These are phyloP conservation scores for Lagocephalus sceleratus DNA, from an alignment of 2,797 vertebrate genomes.

Conservation along the genomic window DNA sequence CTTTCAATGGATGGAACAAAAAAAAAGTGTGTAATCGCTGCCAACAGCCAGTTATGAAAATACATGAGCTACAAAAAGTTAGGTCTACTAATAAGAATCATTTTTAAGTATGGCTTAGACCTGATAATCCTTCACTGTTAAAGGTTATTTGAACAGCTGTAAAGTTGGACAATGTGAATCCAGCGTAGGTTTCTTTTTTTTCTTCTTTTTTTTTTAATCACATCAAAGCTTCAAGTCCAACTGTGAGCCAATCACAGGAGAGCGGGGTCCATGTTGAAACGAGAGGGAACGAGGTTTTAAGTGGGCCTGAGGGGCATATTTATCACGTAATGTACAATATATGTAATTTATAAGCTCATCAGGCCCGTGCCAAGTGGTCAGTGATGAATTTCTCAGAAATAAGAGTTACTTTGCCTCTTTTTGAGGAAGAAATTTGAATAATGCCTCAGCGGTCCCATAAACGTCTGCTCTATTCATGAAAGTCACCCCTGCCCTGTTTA, in stretches of 20 bases:
- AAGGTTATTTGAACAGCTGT: constrained; percentile 24
- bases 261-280: background rate
- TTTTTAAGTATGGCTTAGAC: constrained; percentile 11
- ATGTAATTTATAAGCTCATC: constrained; percentile 36
- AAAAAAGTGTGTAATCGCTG: constrained; percentile 40
- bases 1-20: constrained; percentile 44
- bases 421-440: constrained; percentile 51
- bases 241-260: constrained; percentile 14
- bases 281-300: constrained; percentile 3
- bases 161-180: constrained; percentile 10
- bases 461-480: constrained; percentile 49
- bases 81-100: constrained; percentile 19
- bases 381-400: constrained; percentile 38
- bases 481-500: constrained; percentile 40
- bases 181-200: background rate
- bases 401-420: constrained; percentile 43
- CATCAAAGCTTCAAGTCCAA: constrained; percentile 4
- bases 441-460: constrained; percentile 51
- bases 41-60: constrained; percentile 44
- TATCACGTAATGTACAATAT: constrained; percentile 28
- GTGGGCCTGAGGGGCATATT: constrained; percentile 10
- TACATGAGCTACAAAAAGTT: constrained; percentile 34
- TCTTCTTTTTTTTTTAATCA: constrained; percentile 26
- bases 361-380: constrained; percentile 24
- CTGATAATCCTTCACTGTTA: constrained; percentile 15